Base-by-base conservation (phyloP, 2,113 vertebrate species). In the Scomber colias region DNA sequence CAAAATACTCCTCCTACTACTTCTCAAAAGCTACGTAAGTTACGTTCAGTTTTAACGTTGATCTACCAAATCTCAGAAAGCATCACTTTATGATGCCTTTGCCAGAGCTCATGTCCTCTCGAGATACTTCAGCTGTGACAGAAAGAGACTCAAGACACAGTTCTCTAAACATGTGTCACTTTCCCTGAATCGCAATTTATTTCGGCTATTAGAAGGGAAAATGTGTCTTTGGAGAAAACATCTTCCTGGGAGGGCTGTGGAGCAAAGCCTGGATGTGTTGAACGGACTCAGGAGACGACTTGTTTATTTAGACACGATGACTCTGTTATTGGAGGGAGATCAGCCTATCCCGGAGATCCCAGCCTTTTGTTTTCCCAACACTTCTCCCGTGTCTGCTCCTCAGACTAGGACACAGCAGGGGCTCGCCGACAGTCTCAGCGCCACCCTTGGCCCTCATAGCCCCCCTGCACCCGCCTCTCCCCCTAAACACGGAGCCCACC, bases 251-350 rank as follows among this genome's bases (percentile, higher is more conserved):
- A 79, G 27, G 53, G 62, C 31, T 11, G 48, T 45, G 9, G 56
- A 45, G 68, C 46, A 35, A 59, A 27, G 66, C 1, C 35, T 35
- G 44, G 76, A 66, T 21, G 45, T 75, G 56, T 11, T 49, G 65
- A 59, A 67, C 0, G 3, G 56, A 46, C 59, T 75, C 70, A 64
- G 40, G 60, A 51, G 87, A 64, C 44, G 83, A 48, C 65, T 85
- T 89, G 86, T 88, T 89, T 90, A 81, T 88, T 86, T 89, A 75
- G 83, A 84, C 45, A 51, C 0, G 5, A n/a, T 61, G 75, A 83
- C 83, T 73, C 27, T 88, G 85, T 86, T 88, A 73, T 82, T 87
- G 30, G 53, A 86, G 8, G 53, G 24, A 87, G 75, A 71, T 76
- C 73, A 62, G 62, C 35, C 49, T 53, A 65, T 77, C 57, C 40